A percentile compares a stretch with the other conserved stretches of the same genome.
Conservation (phyloP, 2,113 vertebrate genomes). For the Colossoma macropomum region DNA sequence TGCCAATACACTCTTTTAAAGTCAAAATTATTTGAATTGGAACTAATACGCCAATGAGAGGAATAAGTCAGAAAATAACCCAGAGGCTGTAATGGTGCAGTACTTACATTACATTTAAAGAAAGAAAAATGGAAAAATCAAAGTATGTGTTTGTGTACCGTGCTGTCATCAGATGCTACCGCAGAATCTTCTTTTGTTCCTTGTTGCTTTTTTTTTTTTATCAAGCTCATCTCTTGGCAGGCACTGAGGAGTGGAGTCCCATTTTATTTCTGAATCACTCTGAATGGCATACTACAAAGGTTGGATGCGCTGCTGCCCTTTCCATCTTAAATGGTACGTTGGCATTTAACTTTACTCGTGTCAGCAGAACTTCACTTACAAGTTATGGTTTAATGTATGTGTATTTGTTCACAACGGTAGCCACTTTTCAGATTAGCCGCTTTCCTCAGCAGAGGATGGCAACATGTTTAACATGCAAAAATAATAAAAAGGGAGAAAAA, state of each 20-base stretch:
- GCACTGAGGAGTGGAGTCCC: conserved; percentile 69
- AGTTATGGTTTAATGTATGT: conserved; percentile 71
- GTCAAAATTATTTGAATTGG: conserved; percentile 45
- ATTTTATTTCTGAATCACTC: conserved; percentile 78
- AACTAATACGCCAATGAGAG: neutral
- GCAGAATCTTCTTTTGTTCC: conserved; percentile 37
- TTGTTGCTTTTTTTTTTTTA: conserved; percentile 30
- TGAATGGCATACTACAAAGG: conserved; percentile 84
- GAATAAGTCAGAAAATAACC: neutral
- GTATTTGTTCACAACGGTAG: conserved; percentile 57
- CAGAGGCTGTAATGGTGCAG: neutral
- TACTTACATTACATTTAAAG: neutral
- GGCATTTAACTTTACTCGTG: conserved; percentile 84
- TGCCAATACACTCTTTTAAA: conserved; percentile 35
- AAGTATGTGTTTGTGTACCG: neutral
- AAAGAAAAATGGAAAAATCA: neutral
- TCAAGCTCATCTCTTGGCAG: conserved; percentile 52
- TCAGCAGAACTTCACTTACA: conserved; percentile 81
- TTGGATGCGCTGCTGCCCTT: conserved; percentile 81
- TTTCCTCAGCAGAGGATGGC: conserved; percentile 35
- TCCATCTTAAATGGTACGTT: conserved; percentile 86
- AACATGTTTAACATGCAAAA: conserved; percentile 52
- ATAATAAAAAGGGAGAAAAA: conserved; percentile 46
- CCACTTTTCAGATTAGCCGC: conserved; percentile 49
- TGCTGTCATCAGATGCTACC: conserved; percentile 36